Base-by-base conservation (phyloP, 2,113 vertebrate genomes). In the Emydocephalus ijimae region DNA sequence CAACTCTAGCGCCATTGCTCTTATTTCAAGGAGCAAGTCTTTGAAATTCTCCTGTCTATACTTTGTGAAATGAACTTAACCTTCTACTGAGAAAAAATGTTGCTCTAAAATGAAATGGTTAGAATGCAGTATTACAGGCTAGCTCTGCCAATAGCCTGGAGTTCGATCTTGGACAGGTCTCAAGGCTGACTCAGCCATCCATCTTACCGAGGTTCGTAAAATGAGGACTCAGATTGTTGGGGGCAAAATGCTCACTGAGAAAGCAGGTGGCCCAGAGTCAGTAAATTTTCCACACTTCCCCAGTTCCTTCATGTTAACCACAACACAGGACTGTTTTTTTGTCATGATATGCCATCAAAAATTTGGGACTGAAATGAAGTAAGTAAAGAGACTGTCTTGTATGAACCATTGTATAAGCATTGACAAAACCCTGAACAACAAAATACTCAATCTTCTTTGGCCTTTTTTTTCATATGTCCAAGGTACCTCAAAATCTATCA, bases 21-120 rank as follows among this genome's bases (percentile, higher is more conserved):
- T 34, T 89, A 48, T 54, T 20, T 4, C 12, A 93, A 94, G 93
- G 90, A 64, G 1, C n/a, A 94, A 10, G 10, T 92, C 9, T 59
- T 2, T 91, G 87, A 8, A 1, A 86, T 9, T 90, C 92, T 91
- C 21, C 14, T 92, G 5, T 89, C 1, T 93, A 54, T 90, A 18
- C 48, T 88, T 87, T 61, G 29, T 29, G 59, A 90, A 87, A 90
- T 14, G 64, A 29, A 23, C 10, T n/a, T 21, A 21, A 52, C 24
- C 64, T 91, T 21, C 85, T 55, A 15, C 29, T 15, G 26, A 50
- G 56, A 48, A 88, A 39, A 39, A 74, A 26, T 21, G 24, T 43
- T 69, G 10, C 43, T 54, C 48, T 43, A 43, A 90, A 74, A 26
- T 29, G n/a, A 88, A 8, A 69, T 69, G 29, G 5, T n/a, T n/a